Conservation (phyloP, 2,797 vertebrate genomes). For the Acanthurus tractus region DNA sequence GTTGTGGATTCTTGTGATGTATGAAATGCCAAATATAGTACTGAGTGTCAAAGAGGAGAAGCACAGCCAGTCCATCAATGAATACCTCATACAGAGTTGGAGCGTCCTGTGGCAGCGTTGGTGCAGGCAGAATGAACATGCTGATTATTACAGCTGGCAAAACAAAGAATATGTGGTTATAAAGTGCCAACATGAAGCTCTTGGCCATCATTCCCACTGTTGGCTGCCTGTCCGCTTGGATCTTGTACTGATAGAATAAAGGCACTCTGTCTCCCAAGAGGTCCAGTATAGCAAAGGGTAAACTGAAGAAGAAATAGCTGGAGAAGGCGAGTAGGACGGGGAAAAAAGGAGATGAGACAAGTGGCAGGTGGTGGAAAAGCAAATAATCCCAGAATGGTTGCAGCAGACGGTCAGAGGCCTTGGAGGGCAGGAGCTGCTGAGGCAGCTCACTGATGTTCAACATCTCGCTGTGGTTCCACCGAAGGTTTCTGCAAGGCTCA, state of each 20-base stretch:
- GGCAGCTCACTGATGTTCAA: conserved; percentile 64
- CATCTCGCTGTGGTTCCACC: conserved; percentile 60
- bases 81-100: conserved; percentile 74
- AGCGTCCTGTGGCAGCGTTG: conserved; percentile 68
- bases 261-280: conserved; percentile 77
- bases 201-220: conserved; percentile 77
- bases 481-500: conserved; percentile 19
- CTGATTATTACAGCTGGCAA: conserved; percentile 69
- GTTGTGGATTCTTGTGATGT: conserved; percentile 81
- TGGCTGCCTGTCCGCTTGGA: conserved; percentile 79
- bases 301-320: conserved; percentile 82
- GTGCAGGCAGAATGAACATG: conserved; percentile 65
- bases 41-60: conserved; percentile 85
- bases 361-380: conserved; percentile 67
- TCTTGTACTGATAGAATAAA: conserved; percentile 81
- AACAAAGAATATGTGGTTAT: conserved; percentile 83
- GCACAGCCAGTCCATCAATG: conserved; percentile 69
- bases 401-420: conserved; percentile 66
- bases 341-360: conserved; percentile 81
- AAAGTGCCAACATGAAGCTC: conserved; percentile 71
- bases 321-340: conserved; percentile 79
- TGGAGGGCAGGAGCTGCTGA: conserved; percentile 45
- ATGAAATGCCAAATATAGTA: conserved; percentile 83
- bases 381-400: conserved; percentile 82
- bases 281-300: conserved; percentile 81